Percentiles rank a stretch among this genome's conserved stretches.
These are phyloP conservation scores for Cosmorhoe ocellata DNA, from an alignment of 2,888 invertebrate species.

Conservation along the genomic window DNA sequence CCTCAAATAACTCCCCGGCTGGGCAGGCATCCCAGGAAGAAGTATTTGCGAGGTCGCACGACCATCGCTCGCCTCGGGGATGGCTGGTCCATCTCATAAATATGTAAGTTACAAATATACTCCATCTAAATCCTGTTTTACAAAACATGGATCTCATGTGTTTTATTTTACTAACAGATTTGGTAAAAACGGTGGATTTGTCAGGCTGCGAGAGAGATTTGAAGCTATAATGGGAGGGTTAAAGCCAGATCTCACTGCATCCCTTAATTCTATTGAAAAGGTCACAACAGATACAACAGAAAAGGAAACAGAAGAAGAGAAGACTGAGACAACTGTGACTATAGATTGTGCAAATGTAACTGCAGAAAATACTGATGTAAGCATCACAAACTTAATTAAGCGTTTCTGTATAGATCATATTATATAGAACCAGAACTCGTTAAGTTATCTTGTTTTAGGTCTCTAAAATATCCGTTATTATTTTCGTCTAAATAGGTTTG, in stretches of 20 bases:
- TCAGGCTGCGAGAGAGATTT: slow-evolving; percentile 91
- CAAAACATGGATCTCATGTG: background rate
- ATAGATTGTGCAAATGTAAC: slow-evolving; percentile 51
- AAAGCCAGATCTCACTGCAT: slow-evolving; percentile 72
- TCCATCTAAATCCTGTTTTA: too few species aligned
- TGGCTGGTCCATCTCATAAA: slow-evolving; percentile 99
- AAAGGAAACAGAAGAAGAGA: slow-evolving; percentile 62
- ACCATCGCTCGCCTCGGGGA: slow-evolving; percentile 93
- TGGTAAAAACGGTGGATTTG: slow-evolving; percentile 94
- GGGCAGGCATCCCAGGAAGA: slow-evolving; percentile 77
- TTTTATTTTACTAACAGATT: slow-evolving; percentile 81
- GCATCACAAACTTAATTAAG: too few species aligned
- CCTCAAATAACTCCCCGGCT: slow-evolving; percentile 66
- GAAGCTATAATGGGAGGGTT: slow-evolving; percentile 86
- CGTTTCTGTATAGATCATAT: too few species aligned
- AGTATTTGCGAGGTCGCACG: slow-evolving; percentile 87
- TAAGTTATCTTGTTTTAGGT: too few species aligned
- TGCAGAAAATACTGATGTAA: slow-evolving; percentile 64
- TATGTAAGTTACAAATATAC: slow-evolving; percentile 72
- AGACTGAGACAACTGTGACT: slow-evolving; percentile 51
- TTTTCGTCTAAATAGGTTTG: too few species aligned
- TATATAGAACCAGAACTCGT: too few species aligned
- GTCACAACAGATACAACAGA: slow-evolving; percentile 66
- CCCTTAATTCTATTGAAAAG: slow-evolving; percentile 69
- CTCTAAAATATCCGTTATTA: too few species aligned